phyloP scores from a whole-genome alignment of 1,140 invertebrate species.

The Pachyrhynchus sulphureomaculatus region DNA sequence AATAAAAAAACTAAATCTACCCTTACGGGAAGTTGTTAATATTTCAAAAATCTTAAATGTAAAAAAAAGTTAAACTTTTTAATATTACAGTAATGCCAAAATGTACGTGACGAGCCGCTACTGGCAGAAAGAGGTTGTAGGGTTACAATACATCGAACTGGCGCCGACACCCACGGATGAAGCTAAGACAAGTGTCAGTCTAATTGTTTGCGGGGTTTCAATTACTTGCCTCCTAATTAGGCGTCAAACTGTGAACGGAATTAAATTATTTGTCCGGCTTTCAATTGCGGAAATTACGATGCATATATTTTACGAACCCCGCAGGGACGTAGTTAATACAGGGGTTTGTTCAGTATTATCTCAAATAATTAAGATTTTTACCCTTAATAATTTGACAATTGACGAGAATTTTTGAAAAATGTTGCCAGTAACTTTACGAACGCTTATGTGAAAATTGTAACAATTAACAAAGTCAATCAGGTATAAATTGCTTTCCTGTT shows the following conservation, averaged over 20 bases:
- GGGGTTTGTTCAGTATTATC: conserved; percentile 17
- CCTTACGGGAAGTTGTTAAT: too few species aligned
- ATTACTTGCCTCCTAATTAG: conserved; percentile 49
- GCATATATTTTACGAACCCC: conserved; percentile 27
- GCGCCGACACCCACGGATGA: conserved; percentile 40
- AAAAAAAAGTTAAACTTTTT: too few species aligned
- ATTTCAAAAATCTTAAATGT: too few species aligned
- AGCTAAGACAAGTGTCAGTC: conserved; percentile 48
- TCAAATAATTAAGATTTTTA: conserved; percentile 14
- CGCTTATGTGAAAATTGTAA: too few species aligned
- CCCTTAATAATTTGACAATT: too few species aligned
- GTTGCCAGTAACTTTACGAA: too few species aligned
- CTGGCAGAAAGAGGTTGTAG: not conserved
- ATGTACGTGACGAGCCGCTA: not conserved
- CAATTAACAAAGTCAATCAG: too few species aligned
- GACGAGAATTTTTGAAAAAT: too few species aligned
- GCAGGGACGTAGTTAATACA: conserved; percentile 24
- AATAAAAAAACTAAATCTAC: too few species aligned
- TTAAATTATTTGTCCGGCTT: conserved; percentile 51
- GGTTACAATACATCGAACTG: conserved; percentile 18
- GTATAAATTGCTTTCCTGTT: too few species aligned
- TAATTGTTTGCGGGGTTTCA: conserved; percentile 51
- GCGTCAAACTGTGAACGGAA: conserved; percentile 51
- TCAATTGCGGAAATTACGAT: conserved; percentile 42
- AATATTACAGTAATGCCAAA: too few species aligned